These are phyloP conservation scores for Ardeotis arabs DNA, from an alignment of 2,113 vertebrate species.

Conservation along the genomic window DNA sequence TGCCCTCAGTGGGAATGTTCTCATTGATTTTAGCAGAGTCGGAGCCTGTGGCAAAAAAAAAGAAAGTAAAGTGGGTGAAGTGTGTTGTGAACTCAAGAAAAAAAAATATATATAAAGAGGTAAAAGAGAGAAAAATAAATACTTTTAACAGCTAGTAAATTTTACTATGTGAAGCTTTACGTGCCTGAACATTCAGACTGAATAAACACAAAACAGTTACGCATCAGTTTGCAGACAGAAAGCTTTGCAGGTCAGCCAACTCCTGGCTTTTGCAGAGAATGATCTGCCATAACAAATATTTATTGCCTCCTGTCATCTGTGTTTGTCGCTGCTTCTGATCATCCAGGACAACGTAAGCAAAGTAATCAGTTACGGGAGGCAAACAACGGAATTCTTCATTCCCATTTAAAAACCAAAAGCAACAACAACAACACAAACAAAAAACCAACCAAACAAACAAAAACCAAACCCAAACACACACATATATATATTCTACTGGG, in stretches of 20 bases:
- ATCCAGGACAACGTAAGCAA: too few species aligned
- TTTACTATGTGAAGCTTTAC: background rate
- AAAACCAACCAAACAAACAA: too few species aligned
- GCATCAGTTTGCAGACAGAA: background rate
- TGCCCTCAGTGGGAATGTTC: background rate
- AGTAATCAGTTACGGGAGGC: background rate
- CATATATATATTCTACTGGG: too few species aligned
- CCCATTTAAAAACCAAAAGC: accelerated
- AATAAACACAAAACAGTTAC: background rate
- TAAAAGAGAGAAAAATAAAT: background rate
- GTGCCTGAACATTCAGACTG: background rate
- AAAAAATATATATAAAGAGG: accelerated
- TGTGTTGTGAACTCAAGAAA: background rate
- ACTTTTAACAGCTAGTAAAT: background rate
- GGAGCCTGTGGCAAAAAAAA: background rate
- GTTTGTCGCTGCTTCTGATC: background rate
- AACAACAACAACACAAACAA: too few species aligned
- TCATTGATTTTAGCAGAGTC: background rate
- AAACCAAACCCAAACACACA: too few species aligned
- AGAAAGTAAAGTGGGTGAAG: background rate
- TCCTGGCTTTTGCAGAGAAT: background rate
- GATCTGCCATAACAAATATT: background rate
- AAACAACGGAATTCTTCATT: background rate
- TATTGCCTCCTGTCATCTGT: background rate
- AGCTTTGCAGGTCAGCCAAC: background rate